Evolutionary conservation across 2,888 invertebrate genomes (phyloP).

Genomic region (Mythimna ferrago): DNA sequence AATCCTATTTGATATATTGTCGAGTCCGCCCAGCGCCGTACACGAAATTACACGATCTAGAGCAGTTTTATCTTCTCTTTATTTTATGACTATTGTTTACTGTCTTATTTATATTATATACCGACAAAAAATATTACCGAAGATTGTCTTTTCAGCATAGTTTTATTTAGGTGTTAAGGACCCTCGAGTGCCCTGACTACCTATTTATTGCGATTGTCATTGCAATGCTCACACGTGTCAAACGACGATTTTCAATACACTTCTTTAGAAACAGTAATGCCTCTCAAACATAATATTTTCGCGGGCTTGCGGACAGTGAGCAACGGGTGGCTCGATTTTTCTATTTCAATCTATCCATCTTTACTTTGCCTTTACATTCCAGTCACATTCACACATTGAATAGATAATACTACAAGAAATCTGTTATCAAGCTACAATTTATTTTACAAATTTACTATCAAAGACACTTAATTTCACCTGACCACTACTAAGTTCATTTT

Average conservation of each 20-base stretch:
- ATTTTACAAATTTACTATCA: too few relatives aligned
- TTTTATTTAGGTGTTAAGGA: not conserved
- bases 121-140: not conserved
- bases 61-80: conserved; percentile 23
- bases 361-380: too few relatives aligned
- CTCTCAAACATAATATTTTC: not conserved
- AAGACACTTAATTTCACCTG: too few relatives aligned
- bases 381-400: not conserved
- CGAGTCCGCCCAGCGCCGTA: conserved; percentile 23
- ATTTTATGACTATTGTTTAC: conserved; percentile 28
- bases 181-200: too few relatives aligned
- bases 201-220: too few relatives aligned
- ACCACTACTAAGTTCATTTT: too few relatives aligned
- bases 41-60: conserved; percentile 4
- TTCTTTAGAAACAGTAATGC: not conserved
- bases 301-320: too few relatives aligned
- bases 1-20: conserved; percentile 49
- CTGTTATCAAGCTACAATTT: too few relatives aligned
- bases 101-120: not conserved
- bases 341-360: too few relatives aligned
- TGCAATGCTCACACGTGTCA: not conserved
- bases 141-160: too few relatives aligned
- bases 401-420: not conserved
- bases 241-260: not conserved
- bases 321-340: too few relatives aligned